Conservation (phyloP, 1,140 invertebrate genomes). For the Drosophila parabipectinata region DNA sequence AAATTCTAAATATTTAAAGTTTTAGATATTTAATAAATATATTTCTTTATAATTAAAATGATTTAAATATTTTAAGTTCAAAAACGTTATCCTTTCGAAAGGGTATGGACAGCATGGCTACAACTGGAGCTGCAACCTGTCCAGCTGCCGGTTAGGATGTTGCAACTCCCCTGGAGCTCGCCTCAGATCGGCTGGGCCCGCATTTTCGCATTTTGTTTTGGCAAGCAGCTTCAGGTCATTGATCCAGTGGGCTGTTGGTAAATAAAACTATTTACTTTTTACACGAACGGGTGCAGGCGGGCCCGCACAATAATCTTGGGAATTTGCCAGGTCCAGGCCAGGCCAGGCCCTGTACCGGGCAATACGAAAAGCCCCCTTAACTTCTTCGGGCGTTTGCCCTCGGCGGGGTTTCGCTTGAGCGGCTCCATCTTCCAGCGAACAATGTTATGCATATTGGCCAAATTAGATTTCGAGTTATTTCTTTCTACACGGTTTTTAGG, state of each 20-base stretch:
- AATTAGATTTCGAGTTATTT: constrained; percentile 35
- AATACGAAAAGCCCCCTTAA: constrained; percentile 3
- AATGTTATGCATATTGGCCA: constrained; percentile 8
- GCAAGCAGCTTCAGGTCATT: constrained; percentile 37
- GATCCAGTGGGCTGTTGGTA: constrained; percentile 30
- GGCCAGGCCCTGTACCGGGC: constrained; percentile 10
- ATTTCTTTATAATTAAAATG: no score
- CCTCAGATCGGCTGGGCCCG: constrained; percentile 23
- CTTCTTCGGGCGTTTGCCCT: constrained; percentile 21
- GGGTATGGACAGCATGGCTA: constrained; percentile 11
- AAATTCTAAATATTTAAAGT: background rate
- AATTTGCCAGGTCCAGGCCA: constrained; percentile 20
- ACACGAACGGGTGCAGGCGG: constrained; percentile 29
- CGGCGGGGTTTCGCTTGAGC: constrained; percentile 22
- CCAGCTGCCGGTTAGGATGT: constrained; percentile 28
- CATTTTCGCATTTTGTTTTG: constrained; percentile 53
- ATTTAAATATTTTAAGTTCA: no score
- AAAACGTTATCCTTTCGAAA: background rate
- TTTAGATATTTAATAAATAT: no score
- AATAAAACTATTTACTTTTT: constrained; percentile 25
- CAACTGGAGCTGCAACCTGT: constrained; percentile 16
- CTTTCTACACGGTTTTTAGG: constrained; percentile 13
- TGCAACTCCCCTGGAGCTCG: constrained; percentile 24
- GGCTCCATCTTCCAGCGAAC: constrained; percentile 13
- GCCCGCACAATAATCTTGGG: constrained; percentile 45